Percentiles rank a stretch among this genome's conserved stretches.
Conservation (phyloP, 2,888 invertebrate species). For the Rhaphigaster nebulosa region DNA sequence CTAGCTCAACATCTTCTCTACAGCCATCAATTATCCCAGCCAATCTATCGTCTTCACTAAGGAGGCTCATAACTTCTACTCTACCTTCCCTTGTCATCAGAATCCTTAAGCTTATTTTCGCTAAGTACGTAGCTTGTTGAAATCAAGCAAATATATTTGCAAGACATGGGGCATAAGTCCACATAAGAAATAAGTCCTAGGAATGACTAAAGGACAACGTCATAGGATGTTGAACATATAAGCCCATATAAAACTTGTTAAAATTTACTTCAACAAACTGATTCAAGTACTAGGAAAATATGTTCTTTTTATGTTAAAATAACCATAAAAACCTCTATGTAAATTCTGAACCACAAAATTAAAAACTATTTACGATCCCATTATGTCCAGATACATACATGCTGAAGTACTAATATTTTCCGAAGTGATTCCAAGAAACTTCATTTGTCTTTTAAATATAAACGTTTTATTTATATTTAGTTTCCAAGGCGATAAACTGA, state of each 20-base stretch:
- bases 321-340: no score
- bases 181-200: not conserved
- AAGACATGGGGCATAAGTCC: no score
- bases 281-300: not conserved
- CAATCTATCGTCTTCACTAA: constrained; percentile 7
- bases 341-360: no score
- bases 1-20: not conserved
- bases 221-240: not conserved
- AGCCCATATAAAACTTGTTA: not conserved
- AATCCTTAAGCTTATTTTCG: not conserved
- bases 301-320: no score
- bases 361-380: no score
- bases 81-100: not conserved
- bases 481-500: no score
- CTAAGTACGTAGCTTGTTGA: not conserved
- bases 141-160: not conserved
- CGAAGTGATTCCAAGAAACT: no score
- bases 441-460: no score
- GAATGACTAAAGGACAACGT: not conserved
- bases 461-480: no score
- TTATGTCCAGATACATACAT: no score
- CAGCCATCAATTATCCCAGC: constrained; percentile 7
- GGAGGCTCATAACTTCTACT: constrained; percentile 12
- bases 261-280: not conserved
- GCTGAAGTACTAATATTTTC: no score